phyloP scores from a whole-genome alignment of 2,888 invertebrate species.

The Phania funesta region DNA sequence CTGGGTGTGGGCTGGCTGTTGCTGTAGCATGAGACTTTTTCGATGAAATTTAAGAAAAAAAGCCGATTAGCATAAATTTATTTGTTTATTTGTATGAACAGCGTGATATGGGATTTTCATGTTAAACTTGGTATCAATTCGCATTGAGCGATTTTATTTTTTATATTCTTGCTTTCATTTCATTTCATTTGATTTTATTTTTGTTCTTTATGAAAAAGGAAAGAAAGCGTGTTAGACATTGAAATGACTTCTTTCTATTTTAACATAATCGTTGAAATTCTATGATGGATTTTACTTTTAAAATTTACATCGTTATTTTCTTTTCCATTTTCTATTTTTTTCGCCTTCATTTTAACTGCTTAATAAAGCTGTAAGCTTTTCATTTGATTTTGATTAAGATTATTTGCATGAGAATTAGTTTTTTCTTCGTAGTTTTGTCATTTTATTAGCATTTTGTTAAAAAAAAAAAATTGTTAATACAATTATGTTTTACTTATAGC shows the following conservation, averaged over 20 bases:
- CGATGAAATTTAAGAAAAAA: conserved; percentile 56
- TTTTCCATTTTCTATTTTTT: no score
- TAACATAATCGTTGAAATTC: neutral
- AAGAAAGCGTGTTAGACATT: neutral
- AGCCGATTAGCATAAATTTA: conserved; percentile 70
- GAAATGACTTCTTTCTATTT: conserved; percentile 5
- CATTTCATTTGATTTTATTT: conserved; percentile 25
- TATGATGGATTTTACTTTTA: conserved; percentile 16
- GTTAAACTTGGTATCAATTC: conserved; percentile 64
- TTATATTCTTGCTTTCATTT: conserved; percentile 9
- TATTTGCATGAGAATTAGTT: neutral
- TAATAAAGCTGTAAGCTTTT: conserved; percentile 5
- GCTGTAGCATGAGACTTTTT: neutral
- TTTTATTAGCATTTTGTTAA: no score
- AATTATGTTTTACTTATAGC: no score
- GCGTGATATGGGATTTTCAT: conserved; percentile 68
- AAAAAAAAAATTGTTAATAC: no score
- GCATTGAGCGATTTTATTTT: conserved; percentile 49
- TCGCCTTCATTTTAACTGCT: no score
- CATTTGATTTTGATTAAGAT: neutral
- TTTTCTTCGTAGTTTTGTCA: no score
- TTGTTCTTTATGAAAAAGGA: neutral
- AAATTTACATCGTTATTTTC: conserved; percentile 14
- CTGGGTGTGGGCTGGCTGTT: neutral
- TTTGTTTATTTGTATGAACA: conserved; percentile 63